phyloP scores from a whole-genome alignment of 2,113 vertebrate species.

The Xyrauchen texanus region DNA sequence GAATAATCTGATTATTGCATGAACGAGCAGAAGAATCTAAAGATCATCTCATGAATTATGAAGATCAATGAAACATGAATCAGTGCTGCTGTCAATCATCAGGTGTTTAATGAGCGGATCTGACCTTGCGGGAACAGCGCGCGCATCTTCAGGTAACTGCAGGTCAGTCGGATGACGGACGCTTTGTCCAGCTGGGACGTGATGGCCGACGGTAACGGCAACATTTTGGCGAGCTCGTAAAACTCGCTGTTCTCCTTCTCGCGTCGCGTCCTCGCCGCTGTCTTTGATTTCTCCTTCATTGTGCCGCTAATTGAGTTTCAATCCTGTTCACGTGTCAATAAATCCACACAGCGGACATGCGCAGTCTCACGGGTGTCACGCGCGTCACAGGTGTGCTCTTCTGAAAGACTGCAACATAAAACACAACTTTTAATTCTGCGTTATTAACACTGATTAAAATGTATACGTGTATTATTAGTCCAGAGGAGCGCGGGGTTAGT shows the following conservation, averaged over 20 bases:
- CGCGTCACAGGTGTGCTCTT: background rate
- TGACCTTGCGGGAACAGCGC: slow-evolving; percentile 95
- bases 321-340: background rate
- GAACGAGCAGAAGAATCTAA: too few species aligned
- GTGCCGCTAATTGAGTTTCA: slow-evolving; percentile 1
- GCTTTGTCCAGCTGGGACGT: slow-evolving; percentile 98
- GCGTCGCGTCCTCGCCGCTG: slow-evolving; percentile 94
- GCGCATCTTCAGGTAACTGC: slow-evolving; percentile 97
- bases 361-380: background rate
- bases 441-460: too few species aligned
- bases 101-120: background rate
- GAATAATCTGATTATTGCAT: too few species aligned
- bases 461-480: too few species aligned
- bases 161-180: slow-evolving; percentile 96
- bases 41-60: too few species aligned
- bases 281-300: slow-evolving; percentile 99
- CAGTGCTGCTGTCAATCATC: too few species aligned
- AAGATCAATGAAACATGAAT: too few species aligned
- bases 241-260: slow-evolving; percentile 99
- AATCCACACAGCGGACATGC: background rate
- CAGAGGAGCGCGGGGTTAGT: too few species aligned
- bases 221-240: slow-evolving; percentile 95
- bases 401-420: background rate
- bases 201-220: slow-evolving; percentile 96
- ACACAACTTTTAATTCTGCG: too few species aligned